Evolutionary conservation across 2,888 invertebrate species (phyloP).

Genomic region (Frankliniella fusca): DNA sequence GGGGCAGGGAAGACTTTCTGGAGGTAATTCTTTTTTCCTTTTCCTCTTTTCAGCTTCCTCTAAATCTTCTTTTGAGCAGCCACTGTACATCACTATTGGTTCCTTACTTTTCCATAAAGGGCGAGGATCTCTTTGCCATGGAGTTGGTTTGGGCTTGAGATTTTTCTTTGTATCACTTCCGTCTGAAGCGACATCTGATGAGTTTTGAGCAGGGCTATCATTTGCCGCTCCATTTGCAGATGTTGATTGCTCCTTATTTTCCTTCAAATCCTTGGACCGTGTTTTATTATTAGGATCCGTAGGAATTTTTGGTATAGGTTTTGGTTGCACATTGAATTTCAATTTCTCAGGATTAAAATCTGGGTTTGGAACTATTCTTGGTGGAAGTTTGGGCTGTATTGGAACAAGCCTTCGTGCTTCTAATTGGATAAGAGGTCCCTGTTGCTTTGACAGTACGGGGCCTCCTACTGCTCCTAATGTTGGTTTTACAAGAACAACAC

Average conservation of each 20-base stretch:
- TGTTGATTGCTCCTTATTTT: background rate
- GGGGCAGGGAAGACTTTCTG: background rate
- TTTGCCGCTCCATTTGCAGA: background rate
- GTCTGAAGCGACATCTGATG: background rate
- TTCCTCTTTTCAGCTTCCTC: background rate
- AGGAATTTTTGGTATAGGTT: background rate
- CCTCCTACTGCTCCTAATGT: background rate
- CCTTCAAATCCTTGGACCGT: background rate
- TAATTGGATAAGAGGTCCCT: background rate
- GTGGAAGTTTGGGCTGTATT: background rate
- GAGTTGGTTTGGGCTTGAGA: background rate
- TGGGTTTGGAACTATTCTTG: background rate
- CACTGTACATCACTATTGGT: slow-evolving; percentile 5
- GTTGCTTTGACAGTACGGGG: background rate
- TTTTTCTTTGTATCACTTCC: background rate
- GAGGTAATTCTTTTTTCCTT: background rate
- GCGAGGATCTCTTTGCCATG: background rate
- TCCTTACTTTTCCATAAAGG: background rate
- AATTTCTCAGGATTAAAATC: background rate
- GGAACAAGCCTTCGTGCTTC: background rate
- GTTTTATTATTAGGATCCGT: background rate
- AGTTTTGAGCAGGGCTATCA: background rate
- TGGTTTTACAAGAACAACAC: background rate
- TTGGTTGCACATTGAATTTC: background rate
- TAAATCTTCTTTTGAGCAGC: background rate